Conservation (phyloP, 2,113 vertebrate species). For the Ceyx melanurus region DNA sequence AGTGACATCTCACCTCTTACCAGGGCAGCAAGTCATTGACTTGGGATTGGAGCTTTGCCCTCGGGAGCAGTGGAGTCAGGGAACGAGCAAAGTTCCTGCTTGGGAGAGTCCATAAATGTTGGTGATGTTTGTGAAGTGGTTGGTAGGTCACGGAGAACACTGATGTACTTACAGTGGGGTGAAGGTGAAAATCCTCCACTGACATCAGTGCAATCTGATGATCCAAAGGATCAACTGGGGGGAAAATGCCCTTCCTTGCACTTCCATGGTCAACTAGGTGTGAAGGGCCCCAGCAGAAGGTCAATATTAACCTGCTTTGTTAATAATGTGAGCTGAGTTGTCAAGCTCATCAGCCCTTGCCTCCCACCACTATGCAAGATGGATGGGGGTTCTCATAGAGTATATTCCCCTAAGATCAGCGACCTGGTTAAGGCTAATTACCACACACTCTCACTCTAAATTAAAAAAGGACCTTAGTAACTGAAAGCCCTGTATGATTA, state of each 20-base stretch:
- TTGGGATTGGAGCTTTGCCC: not conserved
- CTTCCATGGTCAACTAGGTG: not conserved
- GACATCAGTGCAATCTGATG: not conserved
- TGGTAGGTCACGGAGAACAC: not conserved
- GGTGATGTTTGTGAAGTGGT: not conserved
- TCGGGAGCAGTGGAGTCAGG: not conserved
- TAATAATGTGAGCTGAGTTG: conserved; percentile 6
- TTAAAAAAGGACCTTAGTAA: conserved; percentile 63
- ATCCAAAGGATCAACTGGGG: not conserved
- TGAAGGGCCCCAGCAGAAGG: conserved; percentile 12
- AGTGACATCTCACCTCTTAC: not conserved
- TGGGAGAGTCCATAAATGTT: not conserved
- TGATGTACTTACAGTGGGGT: not conserved
- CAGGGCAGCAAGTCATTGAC: not conserved
- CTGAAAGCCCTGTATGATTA: conserved; percentile 62
- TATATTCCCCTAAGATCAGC: conserved; percentile 56
- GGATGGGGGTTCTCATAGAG: conserved; percentile 31
- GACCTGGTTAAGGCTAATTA: conserved; percentile 69
- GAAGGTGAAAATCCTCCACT: not conserved
- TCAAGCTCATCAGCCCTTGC: not conserved
- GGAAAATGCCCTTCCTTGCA: not conserved
- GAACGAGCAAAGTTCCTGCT: not conserved
- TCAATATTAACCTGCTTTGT: conserved; percentile 25
- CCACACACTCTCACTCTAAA: conserved; percentile 47
- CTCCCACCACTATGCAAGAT: conserved; percentile 13